Conservation (phyloP, 2,113 vertebrate genomes). For the Festucalex cinctus region DNA sequence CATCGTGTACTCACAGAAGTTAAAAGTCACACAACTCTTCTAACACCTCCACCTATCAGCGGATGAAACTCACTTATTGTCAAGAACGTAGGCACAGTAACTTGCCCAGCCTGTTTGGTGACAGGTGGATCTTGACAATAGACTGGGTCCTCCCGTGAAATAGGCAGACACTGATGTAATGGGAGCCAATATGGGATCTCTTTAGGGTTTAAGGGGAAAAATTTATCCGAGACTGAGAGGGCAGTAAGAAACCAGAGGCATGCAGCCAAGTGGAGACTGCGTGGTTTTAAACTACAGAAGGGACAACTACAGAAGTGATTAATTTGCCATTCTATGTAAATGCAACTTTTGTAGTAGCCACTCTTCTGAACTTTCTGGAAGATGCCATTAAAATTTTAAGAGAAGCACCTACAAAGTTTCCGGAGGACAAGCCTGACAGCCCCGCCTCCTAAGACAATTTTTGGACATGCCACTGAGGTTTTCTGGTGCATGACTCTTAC, state of each 20-base stretch:
- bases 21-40: neutral
- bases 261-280: no score
- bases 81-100: conserved; percentile 7
- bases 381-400: neutral
- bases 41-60: neutral
- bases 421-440: neutral
- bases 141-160: conserved; percentile 10
- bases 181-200: conserved; percentile 24
- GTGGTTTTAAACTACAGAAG: no score
- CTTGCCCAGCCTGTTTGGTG: conserved; percentile 55
- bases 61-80: conserved; percentile 1
- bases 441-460: neutral
- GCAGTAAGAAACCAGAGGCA: no score
- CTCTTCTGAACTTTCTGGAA: neutral
- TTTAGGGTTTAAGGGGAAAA: no score
- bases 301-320: neutral
- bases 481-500: neutral
- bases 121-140: conserved; percentile 53
- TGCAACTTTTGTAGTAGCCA: no score
- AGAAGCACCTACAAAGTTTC: neutral
- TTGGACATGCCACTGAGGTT: neutral
- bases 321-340: no score
- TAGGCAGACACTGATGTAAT: conserved; percentile 21
- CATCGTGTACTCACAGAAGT: neutral
- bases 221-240: no score